phyloP scores from a whole-genome alignment of 2,797 vertebrate species.

The Tympanoctomys barrerae region DNA sequence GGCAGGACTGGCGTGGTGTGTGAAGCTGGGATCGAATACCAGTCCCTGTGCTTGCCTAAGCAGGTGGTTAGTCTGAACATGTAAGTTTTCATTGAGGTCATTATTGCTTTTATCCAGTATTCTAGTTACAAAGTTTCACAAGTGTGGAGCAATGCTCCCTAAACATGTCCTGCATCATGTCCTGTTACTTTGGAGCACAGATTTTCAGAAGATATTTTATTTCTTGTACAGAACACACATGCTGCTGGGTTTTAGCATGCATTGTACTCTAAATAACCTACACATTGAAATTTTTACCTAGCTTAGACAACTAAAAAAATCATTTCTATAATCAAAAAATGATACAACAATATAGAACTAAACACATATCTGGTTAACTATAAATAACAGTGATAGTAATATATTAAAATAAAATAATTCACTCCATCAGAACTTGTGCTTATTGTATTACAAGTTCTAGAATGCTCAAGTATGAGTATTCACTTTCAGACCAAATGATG shows the following conservation, averaged over 20 bases:
- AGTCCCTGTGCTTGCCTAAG: too few species aligned
- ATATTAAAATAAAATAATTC: constrained; percentile 28
- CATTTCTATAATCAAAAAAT: neutral
- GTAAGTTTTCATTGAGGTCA: neutral
- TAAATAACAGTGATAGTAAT: neutral
- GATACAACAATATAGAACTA: constrained; percentile 24
- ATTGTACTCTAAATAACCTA: neutral
- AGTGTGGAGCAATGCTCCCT: neutral
- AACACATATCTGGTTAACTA: neutral
- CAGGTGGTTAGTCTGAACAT: too few species aligned
- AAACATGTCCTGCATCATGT: neutral
- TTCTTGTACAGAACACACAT: neutral
- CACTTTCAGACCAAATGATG: neutral
- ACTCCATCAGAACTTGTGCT: neutral
- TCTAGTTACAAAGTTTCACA: constrained; percentile 8
- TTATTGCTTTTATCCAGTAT: constrained; percentile 18
- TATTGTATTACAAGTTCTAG: neutral
- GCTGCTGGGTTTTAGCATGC: neutral
- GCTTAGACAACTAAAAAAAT: constrained; percentile 9
- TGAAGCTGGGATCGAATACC: too few species aligned
- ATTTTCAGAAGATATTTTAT: constrained; percentile 27
- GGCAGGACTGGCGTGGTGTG: too few species aligned
- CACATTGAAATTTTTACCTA: neutral
- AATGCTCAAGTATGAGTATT: neutral
- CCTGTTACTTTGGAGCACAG: constrained; percentile 3